Percentiles rank a stretch among this genome's conserved stretches.
Evolutionary conservation across 1,140 invertebrate species (phyloP).

Genomic region (Laodelphax striatellus): DNA sequence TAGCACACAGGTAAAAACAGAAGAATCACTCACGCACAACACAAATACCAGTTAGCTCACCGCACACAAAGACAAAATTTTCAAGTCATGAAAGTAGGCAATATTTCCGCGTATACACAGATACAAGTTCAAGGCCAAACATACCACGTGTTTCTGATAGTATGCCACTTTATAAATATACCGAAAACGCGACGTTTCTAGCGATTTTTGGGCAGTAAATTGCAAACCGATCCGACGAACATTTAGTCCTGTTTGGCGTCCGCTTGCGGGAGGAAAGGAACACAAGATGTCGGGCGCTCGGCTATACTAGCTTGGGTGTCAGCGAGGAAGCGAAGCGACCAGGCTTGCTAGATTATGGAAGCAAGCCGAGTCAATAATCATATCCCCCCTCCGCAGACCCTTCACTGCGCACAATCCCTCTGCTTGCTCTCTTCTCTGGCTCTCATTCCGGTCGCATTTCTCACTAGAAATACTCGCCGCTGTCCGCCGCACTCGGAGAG

Average conservation of each 20-base stretch:
- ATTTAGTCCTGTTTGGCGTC: neutral
- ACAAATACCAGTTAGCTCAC: neutral
- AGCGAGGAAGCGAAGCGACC: neutral
- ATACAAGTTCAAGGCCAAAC: neutral
- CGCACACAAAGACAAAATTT: neutral
- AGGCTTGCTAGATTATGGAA: constrained; percentile 3
- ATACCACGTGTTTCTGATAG: neutral
- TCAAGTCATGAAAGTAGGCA: neutral
- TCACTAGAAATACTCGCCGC: constrained; percentile 1
- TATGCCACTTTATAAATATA: neutral
- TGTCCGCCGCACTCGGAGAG: neutral
- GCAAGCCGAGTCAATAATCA: constrained; percentile 3
- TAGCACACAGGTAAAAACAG: neutral
- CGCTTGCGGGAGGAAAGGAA: neutral
- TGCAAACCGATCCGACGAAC: neutral
- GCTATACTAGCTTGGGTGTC: neutral
- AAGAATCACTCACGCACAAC: neutral
- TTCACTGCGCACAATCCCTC: constrained; percentile 3
- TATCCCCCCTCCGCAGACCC: neutral
- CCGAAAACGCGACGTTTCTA: neutral
- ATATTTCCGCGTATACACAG: neutral
- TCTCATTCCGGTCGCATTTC: constrained; percentile 2
- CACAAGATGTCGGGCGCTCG: neutral
- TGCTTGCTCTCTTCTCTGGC: neutral
- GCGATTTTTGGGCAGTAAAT: neutral